Evolutionary conservation across 1,140 invertebrate genomes (phyloP), one percentile per base, ranked within the genome.

Genomic region (Nymphalis io): DNA sequence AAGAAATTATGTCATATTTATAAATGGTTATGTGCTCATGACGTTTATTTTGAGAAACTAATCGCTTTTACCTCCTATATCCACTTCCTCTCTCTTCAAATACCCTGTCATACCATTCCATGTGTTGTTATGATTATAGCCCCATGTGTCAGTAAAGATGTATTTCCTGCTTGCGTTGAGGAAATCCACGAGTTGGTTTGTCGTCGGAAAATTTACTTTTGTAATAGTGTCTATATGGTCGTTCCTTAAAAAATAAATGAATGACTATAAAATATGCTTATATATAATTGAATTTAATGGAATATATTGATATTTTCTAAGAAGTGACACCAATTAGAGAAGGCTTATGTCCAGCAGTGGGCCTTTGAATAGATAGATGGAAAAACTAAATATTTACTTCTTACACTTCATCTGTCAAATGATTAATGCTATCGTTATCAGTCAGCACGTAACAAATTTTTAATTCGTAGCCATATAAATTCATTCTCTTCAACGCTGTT

Each of bases 51-150:
- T 33, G 27, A 33, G 5, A 5, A 33, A 8, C 27, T 2, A 23
- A 21, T 53, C 18, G 20, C 51, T 39, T 59, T 64, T 83, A 93
- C 94, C 94, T 81, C 94, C 94, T 64, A 95, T 93, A 78, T 95
- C 94, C 16, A 93, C 93, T 76, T 94, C 92, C 2, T 88, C 90
- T 48, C 92, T 87, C 0, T 91, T 84, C 59, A 95, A 74, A 82
- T 93, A 90, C 3, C 94, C 94, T 40, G 93, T 94, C 94, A 95
- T 94, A 0, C 94, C 94, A 78, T 76, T 94, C 94, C 94, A 95
- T 2, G 93, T 81, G 0, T 90, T 89, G 66, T 89, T 90, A 12
- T 81, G 60, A 10, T 51, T 76, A 48, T 94, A 94, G 12, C 94
- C 94, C 94, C 94, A 95, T 0, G 89, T 93, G 13, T 89, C 73